A percentile compares a stretch with the other conserved stretches of the same genome.
Conservation (phyloP, 2,113 vertebrate genomes). For the Pomatostomus ruficeps region DNA sequence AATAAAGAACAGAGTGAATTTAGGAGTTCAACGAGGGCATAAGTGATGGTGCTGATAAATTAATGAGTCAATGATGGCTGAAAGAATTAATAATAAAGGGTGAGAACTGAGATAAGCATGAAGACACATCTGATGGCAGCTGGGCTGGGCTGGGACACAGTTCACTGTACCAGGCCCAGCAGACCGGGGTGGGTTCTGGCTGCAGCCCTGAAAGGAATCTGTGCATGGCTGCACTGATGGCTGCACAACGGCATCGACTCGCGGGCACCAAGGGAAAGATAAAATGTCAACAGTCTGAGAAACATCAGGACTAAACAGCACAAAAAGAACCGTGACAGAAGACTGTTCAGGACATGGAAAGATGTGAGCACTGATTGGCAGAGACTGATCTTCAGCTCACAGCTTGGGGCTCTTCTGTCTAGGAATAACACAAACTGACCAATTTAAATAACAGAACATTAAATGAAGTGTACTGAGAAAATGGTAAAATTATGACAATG, state of each 20-base stretch:
- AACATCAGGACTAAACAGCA: neutral
- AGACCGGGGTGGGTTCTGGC: accelerated
- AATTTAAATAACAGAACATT: neutral
- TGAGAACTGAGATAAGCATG: neutral
- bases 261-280: neutral
- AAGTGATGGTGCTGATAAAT: neutral
- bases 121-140: neutral
- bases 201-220: neutral
- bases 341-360: neutral
- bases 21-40: neutral
- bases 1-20: constrained; percentile 47
- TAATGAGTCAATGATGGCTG: neutral
- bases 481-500: neutral
- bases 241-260: neutral
- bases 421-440: neutral
- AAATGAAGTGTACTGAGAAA: neutral
- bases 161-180: neutral
- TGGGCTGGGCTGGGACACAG: neutral
- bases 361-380: neutral
- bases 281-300: neutral
- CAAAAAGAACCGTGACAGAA: neutral
- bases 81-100: neutral
- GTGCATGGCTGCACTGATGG: neutral
- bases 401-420: neutral
- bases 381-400: neutral